Conservation (phyloP, 2,888 invertebrate species). For the Drosophila ochracea region DNA sequence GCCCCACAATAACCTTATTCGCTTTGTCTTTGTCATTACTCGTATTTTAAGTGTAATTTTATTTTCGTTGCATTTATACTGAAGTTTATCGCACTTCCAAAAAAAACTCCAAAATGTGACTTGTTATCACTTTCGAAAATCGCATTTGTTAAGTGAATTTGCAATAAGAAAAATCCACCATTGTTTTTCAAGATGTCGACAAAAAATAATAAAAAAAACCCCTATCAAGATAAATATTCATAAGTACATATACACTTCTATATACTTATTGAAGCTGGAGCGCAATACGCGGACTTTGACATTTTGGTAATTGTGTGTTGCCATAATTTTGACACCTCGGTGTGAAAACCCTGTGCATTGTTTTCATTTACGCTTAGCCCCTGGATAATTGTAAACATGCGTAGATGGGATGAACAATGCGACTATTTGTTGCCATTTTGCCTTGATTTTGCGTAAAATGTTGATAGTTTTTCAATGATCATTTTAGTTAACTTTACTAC, state of each 20-base stretch:
- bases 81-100: conserved; percentile 38
- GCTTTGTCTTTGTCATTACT: conserved; percentile 60
- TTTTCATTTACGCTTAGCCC: conserved; percentile 23
- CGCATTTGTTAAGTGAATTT: conserved; percentile 61
- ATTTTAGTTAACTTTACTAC: neutral
- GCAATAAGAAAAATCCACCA: conserved; percentile 58
- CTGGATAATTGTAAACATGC: conserved; percentile 17
- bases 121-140: conserved; percentile 72
- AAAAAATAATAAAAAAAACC: conserved; percentile 12
- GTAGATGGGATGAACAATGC: conserved; percentile 25
- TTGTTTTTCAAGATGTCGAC: conserved; percentile 61
- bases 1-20: conserved; percentile 73
- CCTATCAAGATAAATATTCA: conserved; percentile 32
- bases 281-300: conserved; percentile 54
- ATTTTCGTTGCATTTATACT: conserved; percentile 45
- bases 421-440: neutral
- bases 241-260: conserved; percentile 13
- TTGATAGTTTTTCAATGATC: neutral
- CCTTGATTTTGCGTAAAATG: conserved; percentile 5
- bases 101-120: conserved; percentile 52
- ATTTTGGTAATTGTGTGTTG: conserved; percentile 37
- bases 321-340: conserved; percentile 60
- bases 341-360: conserved; percentile 70
- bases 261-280: conserved; percentile 15
- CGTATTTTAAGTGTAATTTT: conserved; percentile 55